Evolutionary conservation across 2,888 invertebrate genomes (phyloP).

Genomic region (Neoascia interrupta): DNA sequence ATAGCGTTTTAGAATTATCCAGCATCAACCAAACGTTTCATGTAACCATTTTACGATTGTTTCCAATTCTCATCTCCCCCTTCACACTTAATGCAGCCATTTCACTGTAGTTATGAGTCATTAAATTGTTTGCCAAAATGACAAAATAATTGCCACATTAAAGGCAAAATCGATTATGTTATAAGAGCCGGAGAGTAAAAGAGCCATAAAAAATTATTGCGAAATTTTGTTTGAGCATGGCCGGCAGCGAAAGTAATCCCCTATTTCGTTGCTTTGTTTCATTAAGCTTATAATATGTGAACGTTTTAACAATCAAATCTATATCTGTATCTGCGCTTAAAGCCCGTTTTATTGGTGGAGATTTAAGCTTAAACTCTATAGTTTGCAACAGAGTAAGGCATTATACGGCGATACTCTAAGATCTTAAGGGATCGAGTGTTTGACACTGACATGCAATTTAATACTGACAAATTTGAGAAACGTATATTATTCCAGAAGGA

Average conservation of each 20-base stretch:
- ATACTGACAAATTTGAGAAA: too few species aligned
- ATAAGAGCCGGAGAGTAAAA: constrained; percentile 18
- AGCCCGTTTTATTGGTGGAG: too few species aligned
- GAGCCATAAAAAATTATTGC: constrained; percentile 40
- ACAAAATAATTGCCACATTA: constrained; percentile 62
- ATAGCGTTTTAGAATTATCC: constrained; percentile 19
- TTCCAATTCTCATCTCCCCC: constrained; percentile 55
- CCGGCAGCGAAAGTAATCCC: constrained; percentile 11
- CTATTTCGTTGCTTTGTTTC: constrained; percentile 10
- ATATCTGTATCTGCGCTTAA: too few species aligned
- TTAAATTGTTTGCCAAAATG: constrained; percentile 64
- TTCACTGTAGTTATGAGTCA: constrained; percentile 64
- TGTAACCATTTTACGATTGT: constrained; percentile 59
- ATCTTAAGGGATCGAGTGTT: too few species aligned
- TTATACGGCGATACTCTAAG: too few species aligned
- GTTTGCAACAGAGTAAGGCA: too few species aligned
- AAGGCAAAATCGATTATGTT: constrained; percentile 57
- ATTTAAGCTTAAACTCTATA: too few species aligned
- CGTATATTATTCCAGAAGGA: too few species aligned
- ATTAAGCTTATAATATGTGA: constrained; percentile 28
- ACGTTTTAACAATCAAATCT: too few species aligned
- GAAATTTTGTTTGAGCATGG: constrained; percentile 23
- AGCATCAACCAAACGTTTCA: constrained; percentile 20
- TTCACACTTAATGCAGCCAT: constrained; percentile 46
- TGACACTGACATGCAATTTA: too few species aligned